Conservation (phyloP, 2,113 vertebrate species). For the Maylandia zebra region DNA sequence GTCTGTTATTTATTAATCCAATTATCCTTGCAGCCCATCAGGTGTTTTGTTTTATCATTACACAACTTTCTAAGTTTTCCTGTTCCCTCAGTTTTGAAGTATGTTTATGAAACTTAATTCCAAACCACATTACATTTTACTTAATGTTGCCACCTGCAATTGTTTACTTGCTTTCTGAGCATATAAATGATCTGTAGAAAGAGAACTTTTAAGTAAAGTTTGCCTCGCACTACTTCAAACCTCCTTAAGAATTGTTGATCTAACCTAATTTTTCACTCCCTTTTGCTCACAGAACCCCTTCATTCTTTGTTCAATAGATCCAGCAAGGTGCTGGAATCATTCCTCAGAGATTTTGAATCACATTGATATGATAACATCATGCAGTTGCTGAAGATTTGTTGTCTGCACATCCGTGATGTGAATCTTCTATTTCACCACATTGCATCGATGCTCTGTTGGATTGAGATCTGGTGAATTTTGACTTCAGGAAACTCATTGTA, state of each 20-base stretch:
- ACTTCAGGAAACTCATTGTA: neutral
- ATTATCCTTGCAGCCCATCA: fast-evolving
- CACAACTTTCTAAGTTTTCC: neutral
- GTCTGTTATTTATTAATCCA: neutral
- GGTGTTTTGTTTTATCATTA: neutral
- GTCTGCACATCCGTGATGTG: neutral
- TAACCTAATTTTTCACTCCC: neutral
- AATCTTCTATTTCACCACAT: neutral
- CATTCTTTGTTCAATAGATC: neutral
- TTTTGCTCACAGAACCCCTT: neutral
- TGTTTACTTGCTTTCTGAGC: neutral
- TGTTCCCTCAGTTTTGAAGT: neutral
- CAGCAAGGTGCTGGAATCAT: neutral
- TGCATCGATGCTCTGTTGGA: neutral
- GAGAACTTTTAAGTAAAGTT: neutral
- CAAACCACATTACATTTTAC: neutral
- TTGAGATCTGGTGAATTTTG: neutral
- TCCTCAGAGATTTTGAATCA: neutral
- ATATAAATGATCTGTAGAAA: neutral
- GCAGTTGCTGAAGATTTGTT: neutral
- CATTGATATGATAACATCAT: neutral
- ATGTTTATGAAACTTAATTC: neutral
- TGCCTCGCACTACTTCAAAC: neutral
- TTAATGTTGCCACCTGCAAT: neutral
- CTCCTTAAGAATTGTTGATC: neutral